Evolutionary conservation across 2,113 vertebrate genomes (phyloP), one percentile per base, ranked within the genome.

Genomic region (Misgurnus mizolepis): DNA sequence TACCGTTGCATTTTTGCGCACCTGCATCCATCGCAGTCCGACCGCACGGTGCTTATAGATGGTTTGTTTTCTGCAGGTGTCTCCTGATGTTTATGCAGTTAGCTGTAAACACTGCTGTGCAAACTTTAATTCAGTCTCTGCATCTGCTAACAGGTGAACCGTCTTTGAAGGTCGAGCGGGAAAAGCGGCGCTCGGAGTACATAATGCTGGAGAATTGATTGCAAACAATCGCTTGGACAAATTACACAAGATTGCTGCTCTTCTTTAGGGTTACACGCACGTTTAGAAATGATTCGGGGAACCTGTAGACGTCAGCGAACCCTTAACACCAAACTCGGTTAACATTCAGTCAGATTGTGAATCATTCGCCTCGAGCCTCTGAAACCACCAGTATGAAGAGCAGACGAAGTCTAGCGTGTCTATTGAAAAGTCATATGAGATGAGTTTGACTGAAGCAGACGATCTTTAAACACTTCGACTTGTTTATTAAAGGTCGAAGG

Each of bases 141-240:
- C 65, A 61, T 83, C 80, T 14, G 47, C 80, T 86, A 83, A 88
- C 68, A 65, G 85, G 86, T 86, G 34, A 83, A 66, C 80, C 81
- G 75, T 82, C 82, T 84, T 83, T 67, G 75, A 87, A 60, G 81
- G 76, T 43, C 58, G 27, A 43, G 58, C 40, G 15, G 67, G 70
- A 78, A 67, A 64, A 64, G 45, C 47, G 55, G 17, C 72, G 47
- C 69, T 75, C 83, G 85, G 86, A 86, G 79, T 60, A 79, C 75
- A 86, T 81, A 60, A 67, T 40, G 17, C 50, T 49, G 50, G 55
- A 79, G 66, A 76, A 49, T 72, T 75, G 77, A 82, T 85, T 68
- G 43, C 80, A 85, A 86, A 82, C 79, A 82, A 80, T 83, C 70
- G 80, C 76, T 77, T 80, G 79, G 79, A 81, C 83, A 85, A 80